These are phyloP conservation scores for Lordiphosa collinella DNA, from an alignment of 1,140 invertebrate species.

Conservation along the genomic window DNA sequence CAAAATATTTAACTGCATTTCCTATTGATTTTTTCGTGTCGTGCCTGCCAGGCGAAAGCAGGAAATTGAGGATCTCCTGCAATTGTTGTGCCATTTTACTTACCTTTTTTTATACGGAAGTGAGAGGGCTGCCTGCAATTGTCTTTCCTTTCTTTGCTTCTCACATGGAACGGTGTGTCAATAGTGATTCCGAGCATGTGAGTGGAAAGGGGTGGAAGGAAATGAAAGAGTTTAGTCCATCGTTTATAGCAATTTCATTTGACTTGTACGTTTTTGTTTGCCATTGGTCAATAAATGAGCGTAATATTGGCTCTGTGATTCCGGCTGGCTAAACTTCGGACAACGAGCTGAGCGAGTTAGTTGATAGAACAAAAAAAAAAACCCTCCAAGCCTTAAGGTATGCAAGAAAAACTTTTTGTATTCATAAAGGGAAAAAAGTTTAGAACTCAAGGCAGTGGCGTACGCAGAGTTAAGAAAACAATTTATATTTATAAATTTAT, in stretches of 20 bases:
- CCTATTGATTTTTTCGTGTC: slow-evolving; percentile 59
- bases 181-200: slow-evolving; percentile 2
- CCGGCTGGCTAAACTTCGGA: slow-evolving; percentile 39
- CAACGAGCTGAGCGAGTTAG: slow-evolving; percentile 18
- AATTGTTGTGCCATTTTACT: slow-evolving; percentile 43
- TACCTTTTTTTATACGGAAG: slow-evolving; percentile 6
- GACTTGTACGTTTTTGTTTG: slow-evolving; percentile 64
- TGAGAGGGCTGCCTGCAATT: slow-evolving; percentile 32
- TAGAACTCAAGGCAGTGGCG: too few species aligned
- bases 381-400: slow-evolving; percentile 5
- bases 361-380: slow-evolving; percentile 8
- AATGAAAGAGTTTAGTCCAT: slow-evolving; percentile 29
- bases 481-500: too few species aligned
- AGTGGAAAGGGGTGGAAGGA: background rate
- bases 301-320: slow-evolving; percentile 66
- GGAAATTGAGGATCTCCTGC: slow-evolving; percentile 76
- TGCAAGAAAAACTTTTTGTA: slow-evolving; percentile 5
- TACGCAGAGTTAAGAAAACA: too few species aligned
- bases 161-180: slow-evolving; percentile 23
- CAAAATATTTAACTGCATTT: slow-evolving; percentile 76
- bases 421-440: slow-evolving; percentile 6
- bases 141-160: slow-evolving; percentile 28
- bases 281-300: slow-evolving; percentile 68
- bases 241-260: slow-evolving; percentile 70
- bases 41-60: slow-evolving; percentile 57